These are phyloP conservation scores for Falco columbarius DNA, from an alignment of 2,797 vertebrate species.

Conservation along the genomic window DNA sequence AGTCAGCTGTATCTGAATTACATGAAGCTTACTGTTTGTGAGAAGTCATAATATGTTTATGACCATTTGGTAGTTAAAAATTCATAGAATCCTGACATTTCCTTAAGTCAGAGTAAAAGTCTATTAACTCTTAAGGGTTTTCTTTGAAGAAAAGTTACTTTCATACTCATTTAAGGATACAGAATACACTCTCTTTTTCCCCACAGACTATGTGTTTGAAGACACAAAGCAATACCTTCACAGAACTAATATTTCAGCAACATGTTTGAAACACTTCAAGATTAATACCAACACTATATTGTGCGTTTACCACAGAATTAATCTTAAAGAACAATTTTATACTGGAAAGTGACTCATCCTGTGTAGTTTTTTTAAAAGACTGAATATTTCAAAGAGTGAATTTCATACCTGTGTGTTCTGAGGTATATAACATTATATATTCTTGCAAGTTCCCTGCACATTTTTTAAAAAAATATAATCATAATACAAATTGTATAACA, in stretches of 20 bases:
- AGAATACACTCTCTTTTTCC: background rate
- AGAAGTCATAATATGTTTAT: background rate
- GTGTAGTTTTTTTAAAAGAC: background rate
- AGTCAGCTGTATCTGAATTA: background rate
- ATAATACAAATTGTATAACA: background rate
- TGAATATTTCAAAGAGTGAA: background rate
- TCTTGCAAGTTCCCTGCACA: background rate
- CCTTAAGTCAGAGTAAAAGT: background rate
- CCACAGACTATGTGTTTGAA: background rate
- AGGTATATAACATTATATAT: background rate
- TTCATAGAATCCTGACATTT: background rate
- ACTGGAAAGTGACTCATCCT: background rate
- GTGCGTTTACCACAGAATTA: background rate
- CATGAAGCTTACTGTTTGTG: background rate
- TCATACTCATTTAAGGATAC: background rate
- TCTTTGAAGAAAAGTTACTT: background rate
- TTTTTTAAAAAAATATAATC: background rate
- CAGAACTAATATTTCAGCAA: background rate
- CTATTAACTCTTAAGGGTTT: background rate
- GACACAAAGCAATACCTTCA: background rate
- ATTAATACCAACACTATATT: background rate
- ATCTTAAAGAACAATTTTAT: background rate
- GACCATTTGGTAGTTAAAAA: background rate
- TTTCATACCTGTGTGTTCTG: background rate
- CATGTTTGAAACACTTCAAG: background rate